Conservation (phyloP, 64 coral and sea anemone species). For the Dendrophyllia cribrosa region DNA sequence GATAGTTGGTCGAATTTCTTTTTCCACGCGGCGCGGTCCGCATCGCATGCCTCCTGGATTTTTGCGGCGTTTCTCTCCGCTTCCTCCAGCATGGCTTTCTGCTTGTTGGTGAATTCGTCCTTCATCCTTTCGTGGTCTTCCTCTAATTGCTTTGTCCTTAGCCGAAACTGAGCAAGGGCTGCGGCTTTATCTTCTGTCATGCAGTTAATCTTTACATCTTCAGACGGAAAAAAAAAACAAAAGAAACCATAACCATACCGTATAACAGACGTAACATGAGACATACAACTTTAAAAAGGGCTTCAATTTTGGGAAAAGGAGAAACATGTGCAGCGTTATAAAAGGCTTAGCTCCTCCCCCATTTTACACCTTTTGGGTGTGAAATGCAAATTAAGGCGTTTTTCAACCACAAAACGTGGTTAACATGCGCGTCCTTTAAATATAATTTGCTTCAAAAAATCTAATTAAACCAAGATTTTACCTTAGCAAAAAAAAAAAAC, state of each 20-base stretch:
- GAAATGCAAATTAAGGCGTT: too few species aligned
- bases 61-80: conserved; percentile 16
- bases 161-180: neutral
- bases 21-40: conserved; percentile 48
- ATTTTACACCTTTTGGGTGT: too few species aligned
- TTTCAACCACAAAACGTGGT: too few species aligned
- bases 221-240: neutral
- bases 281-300: too few species aligned
- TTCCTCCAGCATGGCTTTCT: conserved; percentile 66
- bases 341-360: too few species aligned
- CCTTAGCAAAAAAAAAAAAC: too few species aligned
- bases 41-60: conserved; percentile 46
- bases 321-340: too few species aligned
- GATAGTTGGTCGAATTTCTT: conserved; percentile 61
- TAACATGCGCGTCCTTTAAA: too few species aligned
- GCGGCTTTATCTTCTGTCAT: conserved; percentile 21
- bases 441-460: too few species aligned
- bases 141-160: conserved; percentile 36
- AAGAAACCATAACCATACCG: neutral
- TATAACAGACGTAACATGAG: too few species aligned
- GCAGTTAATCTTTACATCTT: conserved; percentile 26
- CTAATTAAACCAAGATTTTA: too few species aligned
- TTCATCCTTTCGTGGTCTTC: conserved; percentile 47
- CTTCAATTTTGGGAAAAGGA: too few species aligned
- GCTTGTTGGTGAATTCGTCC: conserved; percentile 42